A percentile compares a stretch with the other conserved stretches of the same genome.
phyloP scores from a whole-genome alignment of 2,797 vertebrate species.

The Onychomys leucogaster region DNA sequence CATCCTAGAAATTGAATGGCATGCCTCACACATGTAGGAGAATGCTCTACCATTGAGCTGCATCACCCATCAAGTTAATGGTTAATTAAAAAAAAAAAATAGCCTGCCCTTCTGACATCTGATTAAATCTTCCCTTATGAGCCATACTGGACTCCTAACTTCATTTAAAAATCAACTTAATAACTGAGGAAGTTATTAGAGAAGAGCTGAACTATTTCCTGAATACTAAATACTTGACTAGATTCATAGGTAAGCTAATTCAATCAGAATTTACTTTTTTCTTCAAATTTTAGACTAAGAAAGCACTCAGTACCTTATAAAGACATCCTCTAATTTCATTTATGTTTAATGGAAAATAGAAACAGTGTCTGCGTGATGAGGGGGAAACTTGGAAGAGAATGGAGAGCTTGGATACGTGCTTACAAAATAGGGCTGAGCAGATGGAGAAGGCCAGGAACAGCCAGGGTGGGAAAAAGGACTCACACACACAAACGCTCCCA shows the following conservation, averaged over 20 bases:
- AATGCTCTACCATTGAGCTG: neutral
- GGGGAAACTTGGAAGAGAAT: neutral
- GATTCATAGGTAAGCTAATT: neutral
- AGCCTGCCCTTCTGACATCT: neutral
- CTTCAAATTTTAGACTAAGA: neutral
- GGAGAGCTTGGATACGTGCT: neutral
- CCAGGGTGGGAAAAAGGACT: neutral
- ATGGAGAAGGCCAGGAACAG: neutral
- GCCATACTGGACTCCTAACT: neutral
- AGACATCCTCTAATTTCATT: neutral
- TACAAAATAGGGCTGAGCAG: neutral
- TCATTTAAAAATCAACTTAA: neutral
- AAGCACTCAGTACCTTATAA: neutral
- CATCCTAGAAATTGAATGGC: neutral
- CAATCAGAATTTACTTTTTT: neutral
- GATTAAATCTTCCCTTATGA: neutral
- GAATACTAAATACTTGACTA: neutral
- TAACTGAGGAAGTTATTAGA: neutral
- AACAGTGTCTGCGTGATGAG: neutral
- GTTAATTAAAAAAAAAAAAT: no score
- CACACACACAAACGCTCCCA: neutral
- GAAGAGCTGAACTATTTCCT: neutral
- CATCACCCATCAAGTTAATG: neutral
- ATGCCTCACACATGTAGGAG: neutral
- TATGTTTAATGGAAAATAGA: neutral